A percentile compares a stretch with the other conserved stretches of the same genome.
phyloP scores from a whole-genome alignment of 2,888 invertebrate species.

The Panzeria rudis region DNA sequence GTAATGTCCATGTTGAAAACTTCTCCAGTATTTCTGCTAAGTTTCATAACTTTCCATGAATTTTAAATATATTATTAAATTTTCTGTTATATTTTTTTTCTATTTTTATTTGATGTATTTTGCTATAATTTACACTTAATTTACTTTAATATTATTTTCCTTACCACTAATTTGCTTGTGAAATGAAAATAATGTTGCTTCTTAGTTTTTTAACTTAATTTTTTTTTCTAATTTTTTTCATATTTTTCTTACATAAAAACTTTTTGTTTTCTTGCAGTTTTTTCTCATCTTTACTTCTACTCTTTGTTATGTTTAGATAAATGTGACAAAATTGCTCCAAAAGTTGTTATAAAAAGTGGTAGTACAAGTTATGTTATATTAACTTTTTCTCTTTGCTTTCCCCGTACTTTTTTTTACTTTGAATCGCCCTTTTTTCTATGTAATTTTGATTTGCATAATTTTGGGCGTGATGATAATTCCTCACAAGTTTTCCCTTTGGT shows the following conservation, averaged over 20 bases:
- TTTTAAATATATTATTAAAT: background rate
- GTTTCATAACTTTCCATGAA: background rate
- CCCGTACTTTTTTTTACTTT: background rate
- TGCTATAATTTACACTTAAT: conserved; percentile 63
- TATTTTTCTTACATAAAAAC: conserved; percentile 26
- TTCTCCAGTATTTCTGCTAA: too few species aligned
- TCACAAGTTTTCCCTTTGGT: background rate
- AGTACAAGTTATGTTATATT: conserved; percentile 48
- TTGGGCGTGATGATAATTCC: conserved; percentile 33
- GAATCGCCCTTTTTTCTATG: background rate
- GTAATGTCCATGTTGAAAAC: too few species aligned
- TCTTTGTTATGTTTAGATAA: conserved; percentile 33
- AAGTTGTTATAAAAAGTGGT: conserved; percentile 51
- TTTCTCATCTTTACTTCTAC: background rate
- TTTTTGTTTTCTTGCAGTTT: conserved; percentile 11
- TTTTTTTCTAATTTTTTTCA: background rate
- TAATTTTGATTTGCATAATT: conserved; percentile 23
- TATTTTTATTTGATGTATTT: background rate
- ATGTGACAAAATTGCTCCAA: conserved; percentile 58
- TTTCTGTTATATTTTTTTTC: background rate
- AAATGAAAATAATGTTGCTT: conserved; percentile 37
- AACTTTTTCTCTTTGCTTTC: conserved; percentile 3
- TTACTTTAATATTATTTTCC: conserved; percentile 47
- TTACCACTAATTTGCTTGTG: conserved; percentile 36
- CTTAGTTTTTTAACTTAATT: conserved; percentile 33